A percentile compares a stretch with the other conserved stretches of the same genome.
Evolutionary conservation across 2,113 vertebrate species (phyloP).

Genomic region (Casuarius casuarius): DNA sequence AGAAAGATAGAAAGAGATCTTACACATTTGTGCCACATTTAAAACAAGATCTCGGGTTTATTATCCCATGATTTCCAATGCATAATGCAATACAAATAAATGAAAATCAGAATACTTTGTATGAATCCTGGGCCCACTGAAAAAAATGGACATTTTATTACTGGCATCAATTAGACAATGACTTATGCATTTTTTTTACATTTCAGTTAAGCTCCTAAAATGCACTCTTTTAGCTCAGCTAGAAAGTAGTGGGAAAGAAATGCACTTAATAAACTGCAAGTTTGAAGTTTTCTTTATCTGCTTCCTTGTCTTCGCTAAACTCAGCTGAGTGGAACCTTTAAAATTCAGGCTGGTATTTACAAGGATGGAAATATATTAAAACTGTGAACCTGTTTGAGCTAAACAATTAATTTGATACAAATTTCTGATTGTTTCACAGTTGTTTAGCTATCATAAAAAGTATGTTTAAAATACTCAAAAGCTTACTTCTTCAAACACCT

Average conservation of each 20-base stretch:
- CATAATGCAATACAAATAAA: not conserved
- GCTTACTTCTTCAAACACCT: not conserved
- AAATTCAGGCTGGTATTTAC: not conserved
- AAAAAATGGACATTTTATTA: not conserved
- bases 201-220: not conserved
- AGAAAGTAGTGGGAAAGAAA: not conserved
- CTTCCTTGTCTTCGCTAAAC: not conserved
- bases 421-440: not conserved
- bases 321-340: not conserved
- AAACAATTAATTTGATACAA: not conserved
- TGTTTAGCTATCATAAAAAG: not conserved
- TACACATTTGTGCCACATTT: not conserved
- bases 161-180: not conserved
- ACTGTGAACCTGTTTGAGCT: not conserved
- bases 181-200: not conserved
- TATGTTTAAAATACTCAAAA: not conserved
- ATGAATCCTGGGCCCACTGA: not conserved
- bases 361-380: not conserved
- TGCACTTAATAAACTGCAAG: not conserved
- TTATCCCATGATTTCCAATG: not conserved
- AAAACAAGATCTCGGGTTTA: accelerated
- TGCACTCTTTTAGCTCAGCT: not conserved
- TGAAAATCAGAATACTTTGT: not conserved
- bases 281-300: not conserved
- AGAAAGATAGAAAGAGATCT: not conserved